Evolutionary conservation across 2,797 vertebrate genomes (phyloP).

Genomic region (Microcaecilia unicolor): DNA sequence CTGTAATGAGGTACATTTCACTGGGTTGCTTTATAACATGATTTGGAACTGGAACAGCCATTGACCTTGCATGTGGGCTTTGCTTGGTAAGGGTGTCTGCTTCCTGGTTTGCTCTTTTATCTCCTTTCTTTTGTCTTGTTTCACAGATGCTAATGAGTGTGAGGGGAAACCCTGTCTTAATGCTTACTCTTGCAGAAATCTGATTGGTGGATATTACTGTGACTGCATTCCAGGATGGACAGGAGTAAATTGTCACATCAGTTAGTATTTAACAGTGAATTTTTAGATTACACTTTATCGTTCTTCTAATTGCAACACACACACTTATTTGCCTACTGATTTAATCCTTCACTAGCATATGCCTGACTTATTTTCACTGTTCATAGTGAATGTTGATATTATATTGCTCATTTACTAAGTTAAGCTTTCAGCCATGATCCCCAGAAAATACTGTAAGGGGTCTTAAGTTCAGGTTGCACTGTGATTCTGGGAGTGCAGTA

Average conservation of each 20-base stretch:
- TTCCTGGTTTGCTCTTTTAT: conserved; percentile 45
- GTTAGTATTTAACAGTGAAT: conserved; percentile 72
- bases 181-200: conserved; percentile 97
- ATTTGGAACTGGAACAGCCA: conserved; percentile 4
- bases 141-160: conserved; percentile 94
- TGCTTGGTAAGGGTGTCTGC: conserved; percentile 45
- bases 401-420: no score
- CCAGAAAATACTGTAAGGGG: no score
- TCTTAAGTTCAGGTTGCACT: no score
- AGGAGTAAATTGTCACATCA: conserved; percentile 90
- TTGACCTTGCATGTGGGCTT: conserved; percentile 35
- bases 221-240: conserved; percentile 90
- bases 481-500: no score
- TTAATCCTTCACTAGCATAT: no score
- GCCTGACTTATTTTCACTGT: no score
- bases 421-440: no score
- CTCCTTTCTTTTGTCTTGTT: conserved; percentile 55
- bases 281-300: not conserved
- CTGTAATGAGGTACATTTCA: not conserved
- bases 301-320: not conserved
- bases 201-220: conserved; percentile 98
- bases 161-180: conserved; percentile 83
- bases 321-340: no score
- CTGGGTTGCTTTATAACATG: not conserved
- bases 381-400: no score